Conservation (phyloP, 1,140 invertebrate species). For the Hyphantria cunea region DNA sequence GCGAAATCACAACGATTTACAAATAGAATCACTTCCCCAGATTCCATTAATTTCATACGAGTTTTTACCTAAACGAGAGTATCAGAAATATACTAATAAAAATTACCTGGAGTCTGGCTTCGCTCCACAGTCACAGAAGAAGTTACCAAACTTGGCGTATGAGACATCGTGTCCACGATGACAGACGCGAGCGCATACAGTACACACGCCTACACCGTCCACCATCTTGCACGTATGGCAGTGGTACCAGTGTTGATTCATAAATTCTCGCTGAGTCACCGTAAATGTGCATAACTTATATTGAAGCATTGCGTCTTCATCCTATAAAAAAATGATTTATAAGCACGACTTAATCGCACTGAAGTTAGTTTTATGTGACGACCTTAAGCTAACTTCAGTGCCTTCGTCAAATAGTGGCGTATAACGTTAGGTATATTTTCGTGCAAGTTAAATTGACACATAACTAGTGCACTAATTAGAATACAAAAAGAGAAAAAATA, state of each 20-base stretch:
- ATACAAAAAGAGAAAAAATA: too few relatives aligned
- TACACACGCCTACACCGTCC: conserved; percentile 98
- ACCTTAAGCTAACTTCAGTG: too few relatives aligned
- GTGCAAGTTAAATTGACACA: too few relatives aligned
- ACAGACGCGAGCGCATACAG: conserved; percentile 97
- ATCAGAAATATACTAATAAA: too few relatives aligned
- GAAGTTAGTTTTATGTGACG: neutral
- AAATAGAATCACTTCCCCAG: too few relatives aligned
- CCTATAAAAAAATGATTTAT: conserved; percentile 73
- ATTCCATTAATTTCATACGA: too few relatives aligned
- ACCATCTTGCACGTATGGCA: conserved; percentile 99
- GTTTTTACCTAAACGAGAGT: too few relatives aligned
- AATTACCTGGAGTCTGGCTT: conserved; percentile 89
- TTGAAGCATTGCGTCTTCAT: conserved; percentile 94
- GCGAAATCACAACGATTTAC: too few relatives aligned
- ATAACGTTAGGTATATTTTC: too few relatives aligned
- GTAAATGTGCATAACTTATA: conserved; percentile 98
- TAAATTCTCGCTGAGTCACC: conserved; percentile 98
- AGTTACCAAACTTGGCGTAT: conserved; percentile 98
- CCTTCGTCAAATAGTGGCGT: too few relatives aligned
- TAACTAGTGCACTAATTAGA: too few relatives aligned
- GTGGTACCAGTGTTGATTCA: conserved; percentile 99
- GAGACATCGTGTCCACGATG: conserved; percentile 98
- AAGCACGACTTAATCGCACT: neutral
- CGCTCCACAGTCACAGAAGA: conserved; percentile 99